Conservation (phyloP, 2,113 vertebrate species). For the Cranoglanis bouderius region DNA sequence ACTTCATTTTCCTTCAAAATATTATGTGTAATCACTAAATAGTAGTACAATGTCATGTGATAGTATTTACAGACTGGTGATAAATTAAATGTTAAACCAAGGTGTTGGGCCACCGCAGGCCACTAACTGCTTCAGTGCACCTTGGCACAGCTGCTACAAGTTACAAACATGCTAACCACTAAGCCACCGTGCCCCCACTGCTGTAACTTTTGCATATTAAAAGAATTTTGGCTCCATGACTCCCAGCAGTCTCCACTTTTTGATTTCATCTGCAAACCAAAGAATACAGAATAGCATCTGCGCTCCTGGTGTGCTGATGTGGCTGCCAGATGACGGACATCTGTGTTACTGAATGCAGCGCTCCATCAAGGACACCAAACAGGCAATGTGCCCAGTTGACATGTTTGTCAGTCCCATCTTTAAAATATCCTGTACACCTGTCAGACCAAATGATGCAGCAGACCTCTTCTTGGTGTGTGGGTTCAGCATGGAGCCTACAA, state of each 20-base stretch:
- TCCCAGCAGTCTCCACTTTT: background rate
- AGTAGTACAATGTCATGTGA: no score
- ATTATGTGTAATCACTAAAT: no score
- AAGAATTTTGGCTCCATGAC: background rate
- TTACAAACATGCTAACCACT: no score
- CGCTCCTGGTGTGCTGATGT: background rate
- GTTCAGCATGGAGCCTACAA: background rate
- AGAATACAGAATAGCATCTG: background rate
- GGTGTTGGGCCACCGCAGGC: background rate
- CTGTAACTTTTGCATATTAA: background rate
- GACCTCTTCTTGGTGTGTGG: background rate
- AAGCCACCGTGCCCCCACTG: background rate
- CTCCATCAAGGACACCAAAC: background rate
- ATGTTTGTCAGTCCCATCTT: background rate
- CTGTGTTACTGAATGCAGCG: slow-evolving; percentile 10
- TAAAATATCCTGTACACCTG: background rate
- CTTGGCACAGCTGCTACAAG: no score
- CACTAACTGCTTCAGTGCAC: no score
- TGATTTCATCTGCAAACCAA: background rate
- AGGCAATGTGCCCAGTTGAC: background rate
- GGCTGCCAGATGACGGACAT: background rate
- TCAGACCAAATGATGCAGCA: background rate
- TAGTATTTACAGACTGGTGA: no score
- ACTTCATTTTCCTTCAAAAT: no score
- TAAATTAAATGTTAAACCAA: no score